Evolutionary conservation across 2,797 vertebrate species (phyloP).

Genomic region (Dipus sagitta): DNA sequence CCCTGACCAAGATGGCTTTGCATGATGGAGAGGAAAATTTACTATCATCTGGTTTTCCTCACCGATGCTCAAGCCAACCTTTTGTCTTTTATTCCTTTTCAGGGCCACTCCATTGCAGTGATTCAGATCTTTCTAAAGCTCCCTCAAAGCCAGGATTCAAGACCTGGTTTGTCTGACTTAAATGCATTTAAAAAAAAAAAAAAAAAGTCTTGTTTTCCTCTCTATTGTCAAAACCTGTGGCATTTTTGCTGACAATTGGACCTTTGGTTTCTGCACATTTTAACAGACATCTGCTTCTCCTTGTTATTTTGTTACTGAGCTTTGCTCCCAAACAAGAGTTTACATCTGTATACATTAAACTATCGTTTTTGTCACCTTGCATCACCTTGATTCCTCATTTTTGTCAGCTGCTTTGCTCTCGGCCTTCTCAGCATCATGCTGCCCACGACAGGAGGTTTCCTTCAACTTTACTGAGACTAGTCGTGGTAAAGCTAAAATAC

Average conservation of each 20-base stretch:
- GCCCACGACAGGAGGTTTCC: neutral
- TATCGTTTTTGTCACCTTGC: neutral
- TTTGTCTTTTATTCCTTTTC: neutral
- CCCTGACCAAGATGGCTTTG: neutral
- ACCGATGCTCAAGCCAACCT: neutral
- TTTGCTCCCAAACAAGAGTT: slow-evolving; percentile 20
- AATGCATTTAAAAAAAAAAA: no score
- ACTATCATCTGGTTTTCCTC: neutral
- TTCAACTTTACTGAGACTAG: neutral
- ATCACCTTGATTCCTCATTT: neutral
- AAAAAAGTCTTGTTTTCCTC: neutral
- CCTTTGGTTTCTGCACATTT: neutral
- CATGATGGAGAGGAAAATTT: neutral
- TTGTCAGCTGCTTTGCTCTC: slow-evolving; percentile 21
- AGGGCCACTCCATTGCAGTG: neutral
- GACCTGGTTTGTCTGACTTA: neutral
- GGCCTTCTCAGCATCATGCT: neutral
- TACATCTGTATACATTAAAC: slow-evolving; percentile 29
- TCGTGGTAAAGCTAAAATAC: neutral
- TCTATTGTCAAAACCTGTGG: neutral
- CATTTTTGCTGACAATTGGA: neutral
- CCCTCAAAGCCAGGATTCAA: neutral
- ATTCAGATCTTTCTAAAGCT: neutral
- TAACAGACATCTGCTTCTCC: neutral
- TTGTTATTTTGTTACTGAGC: neutral